phyloP scores from a whole-genome alignment of 53 echinoderm and acorn worm species.

The Arbacia lixula region DNA sequence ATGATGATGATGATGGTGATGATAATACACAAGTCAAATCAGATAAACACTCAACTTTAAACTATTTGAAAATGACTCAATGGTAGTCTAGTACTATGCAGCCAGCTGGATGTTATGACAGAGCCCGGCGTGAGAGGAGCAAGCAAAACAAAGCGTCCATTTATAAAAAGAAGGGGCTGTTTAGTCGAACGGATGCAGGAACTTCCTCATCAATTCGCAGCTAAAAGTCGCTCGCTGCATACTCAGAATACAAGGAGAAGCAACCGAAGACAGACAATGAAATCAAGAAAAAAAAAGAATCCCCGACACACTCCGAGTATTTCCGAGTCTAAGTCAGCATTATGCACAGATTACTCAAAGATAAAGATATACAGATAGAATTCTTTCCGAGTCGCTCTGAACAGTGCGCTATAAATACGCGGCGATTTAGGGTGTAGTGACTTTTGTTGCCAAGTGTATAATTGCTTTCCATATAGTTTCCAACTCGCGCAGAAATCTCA shows the following conservation, averaged over 20 bases:
- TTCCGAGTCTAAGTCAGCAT: too few species aligned
- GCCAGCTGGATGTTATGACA: too few species aligned
- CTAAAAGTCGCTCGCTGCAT: constrained; percentile 1
- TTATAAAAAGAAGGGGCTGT: background rate
- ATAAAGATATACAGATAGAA: too few species aligned
- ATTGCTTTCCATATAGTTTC: constrained; percentile 17
- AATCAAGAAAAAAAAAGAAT: too few species aligned
- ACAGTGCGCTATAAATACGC: constrained; percentile 33
- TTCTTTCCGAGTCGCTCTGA: too few species aligned
- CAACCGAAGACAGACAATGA: background rate
- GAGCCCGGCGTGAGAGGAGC: too few species aligned
- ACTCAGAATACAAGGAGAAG: background rate
- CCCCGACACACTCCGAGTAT: too few species aligned
- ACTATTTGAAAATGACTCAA: background rate
- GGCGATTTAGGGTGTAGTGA: constrained; percentile 7
- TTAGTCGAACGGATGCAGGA: constrained; percentile 2
- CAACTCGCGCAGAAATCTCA: background rate
- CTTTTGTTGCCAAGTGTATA: constrained; percentile 31
- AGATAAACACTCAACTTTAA: background rate
- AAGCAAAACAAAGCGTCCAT: background rate
- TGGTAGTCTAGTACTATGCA: background rate
- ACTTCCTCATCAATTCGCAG: constrained; percentile 31
- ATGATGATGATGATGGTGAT: too few species aligned
- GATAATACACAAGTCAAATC: background rate
- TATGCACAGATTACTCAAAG: too few species aligned